A percentile compares a stretch with the other conserved stretches of the same genome.
phyloP scores from a whole-genome alignment of 2,113 vertebrate species.

The Sakesphorus luctuosus region DNA sequence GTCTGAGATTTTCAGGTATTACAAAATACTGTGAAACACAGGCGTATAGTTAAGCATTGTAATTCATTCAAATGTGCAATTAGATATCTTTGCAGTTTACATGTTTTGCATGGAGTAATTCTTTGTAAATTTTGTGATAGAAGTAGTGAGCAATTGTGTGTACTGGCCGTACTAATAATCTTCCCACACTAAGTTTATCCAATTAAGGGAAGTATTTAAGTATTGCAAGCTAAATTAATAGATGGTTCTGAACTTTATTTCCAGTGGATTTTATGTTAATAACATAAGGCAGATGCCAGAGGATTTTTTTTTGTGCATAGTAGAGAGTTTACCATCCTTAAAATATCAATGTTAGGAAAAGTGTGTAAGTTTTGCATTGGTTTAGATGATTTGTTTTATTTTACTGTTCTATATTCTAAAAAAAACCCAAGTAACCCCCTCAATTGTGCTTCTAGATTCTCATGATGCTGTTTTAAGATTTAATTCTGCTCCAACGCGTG shows the following conservation, averaged over 20 bases:
- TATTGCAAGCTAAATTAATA: not conserved
- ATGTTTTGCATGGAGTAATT: not conserved
- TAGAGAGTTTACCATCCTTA: not conserved
- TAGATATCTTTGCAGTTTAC: not conserved
- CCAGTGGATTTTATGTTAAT: not conserved
- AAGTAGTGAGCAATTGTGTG: not conserved
- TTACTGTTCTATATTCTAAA: not conserved
- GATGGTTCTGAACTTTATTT: not conserved
- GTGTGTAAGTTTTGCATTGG: not conserved
- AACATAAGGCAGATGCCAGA: not conserved
- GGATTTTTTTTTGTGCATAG: not conserved
- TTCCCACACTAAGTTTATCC: not conserved
- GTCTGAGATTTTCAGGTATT: not conserved
- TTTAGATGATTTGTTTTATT: not conserved
- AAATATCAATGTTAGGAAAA: not conserved
- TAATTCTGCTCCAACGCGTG: constrained; percentile 92
- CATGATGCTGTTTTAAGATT: constrained; percentile 96
- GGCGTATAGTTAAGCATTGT: not conserved
- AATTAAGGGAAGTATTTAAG: not conserved
- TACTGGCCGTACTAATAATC: not conserved
- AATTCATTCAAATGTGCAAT: not conserved
- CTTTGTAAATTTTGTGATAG: not conserved
- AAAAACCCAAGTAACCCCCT: not conserved
- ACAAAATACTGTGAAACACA: not conserved
- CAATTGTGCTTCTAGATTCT: constrained; percentile 82